Evolutionary conservation across 2,888 invertebrate species (phyloP).

Genomic region (Thereva nobilitata): DNA sequence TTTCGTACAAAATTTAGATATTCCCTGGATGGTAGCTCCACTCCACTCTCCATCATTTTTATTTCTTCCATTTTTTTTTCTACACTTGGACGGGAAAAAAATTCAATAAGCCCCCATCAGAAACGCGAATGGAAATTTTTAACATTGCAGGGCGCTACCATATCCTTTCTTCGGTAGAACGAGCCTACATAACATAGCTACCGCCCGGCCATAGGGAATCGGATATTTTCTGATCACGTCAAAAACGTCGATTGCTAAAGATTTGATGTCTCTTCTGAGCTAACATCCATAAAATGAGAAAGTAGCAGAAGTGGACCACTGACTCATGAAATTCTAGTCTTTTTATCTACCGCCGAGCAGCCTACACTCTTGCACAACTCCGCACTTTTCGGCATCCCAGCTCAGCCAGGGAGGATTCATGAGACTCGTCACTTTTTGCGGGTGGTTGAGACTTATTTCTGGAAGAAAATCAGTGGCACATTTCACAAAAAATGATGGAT

Average conservation of each 20-base stretch:
- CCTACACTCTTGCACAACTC: too few species aligned
- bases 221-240: conserved; percentile 18
- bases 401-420: too few species aligned
- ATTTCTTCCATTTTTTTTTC: background rate
- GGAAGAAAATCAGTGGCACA: too few species aligned
- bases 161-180: background rate
- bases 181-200: background rate
- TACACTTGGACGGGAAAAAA: conserved; percentile 1
- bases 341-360: conserved; percentile 9
- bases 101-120: conserved; percentile 37
- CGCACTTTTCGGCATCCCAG: too few species aligned
- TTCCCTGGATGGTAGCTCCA: conserved; percentile 18
- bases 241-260: conserved; percentile 17
- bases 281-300: background rate
- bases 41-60: conserved; percentile 9
- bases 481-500: too few species aligned
- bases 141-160: background rate
- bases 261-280: background rate
- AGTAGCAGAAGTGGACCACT: conserved; percentile 1
- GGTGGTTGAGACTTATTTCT: too few species aligned
- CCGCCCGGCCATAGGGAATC: background rate
- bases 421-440: too few species aligned
- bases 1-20: conserved; percentile 28
- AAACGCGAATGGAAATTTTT: conserved; percentile 33
- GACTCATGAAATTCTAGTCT: conserved; percentile 22